These are phyloP conservation scores for Dynastes maya DNA, from an alignment of 2,888 invertebrate genomes.

Conservation along the genomic window DNA sequence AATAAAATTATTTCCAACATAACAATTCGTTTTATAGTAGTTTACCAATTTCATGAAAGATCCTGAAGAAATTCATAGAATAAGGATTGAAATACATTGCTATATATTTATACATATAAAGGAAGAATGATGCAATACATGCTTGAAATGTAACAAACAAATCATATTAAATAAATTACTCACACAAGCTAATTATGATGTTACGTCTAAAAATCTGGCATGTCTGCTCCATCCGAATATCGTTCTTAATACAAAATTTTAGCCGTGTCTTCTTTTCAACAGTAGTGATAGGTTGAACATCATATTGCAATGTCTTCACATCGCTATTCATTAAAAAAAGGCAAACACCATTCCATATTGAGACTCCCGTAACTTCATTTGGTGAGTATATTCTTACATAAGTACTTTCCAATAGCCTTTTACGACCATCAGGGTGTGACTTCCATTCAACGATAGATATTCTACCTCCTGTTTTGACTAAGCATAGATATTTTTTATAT, in stretches of 20 bases:
- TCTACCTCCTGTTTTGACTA: constrained; percentile 66
- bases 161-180: constrained; percentile 53
- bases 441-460: constrained; percentile 65
- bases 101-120: too few species aligned
- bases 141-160: too few species aligned
- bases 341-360: constrained; percentile 67
- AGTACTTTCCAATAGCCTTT: constrained; percentile 64
- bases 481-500: constrained; percentile 66
- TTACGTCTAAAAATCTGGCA: constrained; percentile 65
- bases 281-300: constrained; percentile 60
- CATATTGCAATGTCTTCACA: constrained; percentile 64
- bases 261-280: constrained; percentile 55
- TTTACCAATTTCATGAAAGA: too few species aligned
- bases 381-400: constrained; percentile 68
- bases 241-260: constrained; percentile 56
- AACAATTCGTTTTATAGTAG: too few species aligned
- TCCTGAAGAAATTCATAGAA: too few species aligned
- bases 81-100: too few species aligned
- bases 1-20: too few species aligned
- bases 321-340: constrained; percentile 66
- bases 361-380: constrained; percentile 64
- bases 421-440: constrained; percentile 57
- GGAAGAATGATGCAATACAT: too few species aligned
- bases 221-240: constrained; percentile 58
- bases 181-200: constrained; percentile 66